These are phyloP conservation scores for Meloe dianella DNA, from an alignment of 2,888 invertebrate genomes.

Conservation along the genomic window DNA sequence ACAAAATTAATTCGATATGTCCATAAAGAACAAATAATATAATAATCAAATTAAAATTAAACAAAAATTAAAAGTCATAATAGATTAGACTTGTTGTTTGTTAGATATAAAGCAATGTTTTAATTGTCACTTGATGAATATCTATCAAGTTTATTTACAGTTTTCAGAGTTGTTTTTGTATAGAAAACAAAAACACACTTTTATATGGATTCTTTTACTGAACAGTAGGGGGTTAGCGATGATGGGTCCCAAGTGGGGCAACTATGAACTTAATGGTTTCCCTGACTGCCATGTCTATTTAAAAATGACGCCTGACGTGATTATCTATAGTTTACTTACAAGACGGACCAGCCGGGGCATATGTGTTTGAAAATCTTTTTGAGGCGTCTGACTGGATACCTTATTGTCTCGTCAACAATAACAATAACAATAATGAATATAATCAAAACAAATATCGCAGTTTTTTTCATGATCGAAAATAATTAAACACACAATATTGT, in stretches of 20 bases:
- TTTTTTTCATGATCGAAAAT: background rate
- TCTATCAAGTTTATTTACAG: conserved; percentile 1
- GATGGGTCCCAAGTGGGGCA: conserved; percentile 7
- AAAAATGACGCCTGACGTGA: conserved; percentile 10
- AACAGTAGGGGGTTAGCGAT: background rate
- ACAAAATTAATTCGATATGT: conserved; percentile 52
- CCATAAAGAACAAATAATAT: conserved; percentile 1
- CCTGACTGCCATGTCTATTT: conserved; percentile 2
- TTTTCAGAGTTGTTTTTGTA: background rate
- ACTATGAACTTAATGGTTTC: conserved; percentile 1
- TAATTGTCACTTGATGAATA: background rate
- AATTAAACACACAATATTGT: background rate
- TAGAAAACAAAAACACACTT: conserved; percentile 3
- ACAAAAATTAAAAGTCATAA: background rate
- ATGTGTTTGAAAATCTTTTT: background rate
- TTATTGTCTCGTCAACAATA: conserved; percentile 9
- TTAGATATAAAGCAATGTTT: background rate
- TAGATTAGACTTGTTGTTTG: background rate
- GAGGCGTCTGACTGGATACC: background rate
- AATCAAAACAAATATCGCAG: background rate
- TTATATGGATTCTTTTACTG: background rate
- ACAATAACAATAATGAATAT: background rate
- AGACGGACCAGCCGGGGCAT: conserved; percentile 6
- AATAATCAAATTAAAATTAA: background rate
- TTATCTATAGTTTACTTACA: conserved; percentile 5